Evolutionary conservation across 2,888 invertebrate genomes (phyloP).

Genomic region (Drosophila conformis): DNA sequence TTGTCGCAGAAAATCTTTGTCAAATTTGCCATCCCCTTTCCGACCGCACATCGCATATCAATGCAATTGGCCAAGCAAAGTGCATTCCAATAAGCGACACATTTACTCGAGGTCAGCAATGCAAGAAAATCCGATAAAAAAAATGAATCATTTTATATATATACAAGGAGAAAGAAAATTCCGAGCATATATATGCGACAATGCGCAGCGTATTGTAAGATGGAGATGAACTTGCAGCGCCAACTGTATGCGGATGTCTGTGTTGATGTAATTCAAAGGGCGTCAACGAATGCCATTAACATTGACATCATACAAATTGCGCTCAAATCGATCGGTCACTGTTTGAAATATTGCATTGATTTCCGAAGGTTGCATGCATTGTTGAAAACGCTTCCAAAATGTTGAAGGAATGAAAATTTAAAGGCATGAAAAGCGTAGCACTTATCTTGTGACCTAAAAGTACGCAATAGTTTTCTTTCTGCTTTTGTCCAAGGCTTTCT

Average conservation of each 20-base stretch:
- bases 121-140: not conserved
- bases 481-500: not conserved
- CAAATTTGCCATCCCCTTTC: slow-evolving; percentile 61
- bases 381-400: slow-evolving; percentile 21
- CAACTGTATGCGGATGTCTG: slow-evolving; percentile 20
- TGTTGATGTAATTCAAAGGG: slow-evolving; percentile 45
- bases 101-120: slow-evolving; percentile 37
- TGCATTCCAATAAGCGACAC: slow-evolving; percentile 65
- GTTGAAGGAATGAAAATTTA: slow-evolving; percentile 8
- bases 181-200: slow-evolving; percentile 20
- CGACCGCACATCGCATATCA: slow-evolving; percentile 64
- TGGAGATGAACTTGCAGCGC: slow-evolving; percentile 31
- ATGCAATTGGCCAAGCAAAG: slow-evolving; percentile 64
- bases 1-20: slow-evolving; percentile 63
- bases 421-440: not conserved
- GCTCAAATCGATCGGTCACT: slow-evolving; percentile 46
- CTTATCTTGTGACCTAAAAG: slow-evolving; percentile 21
- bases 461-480: slow-evolving; percentile 24
- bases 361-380: slow-evolving; percentile 2
- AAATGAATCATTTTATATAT: not conserved
- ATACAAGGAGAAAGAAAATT: not conserved
- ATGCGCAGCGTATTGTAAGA: slow-evolving; percentile 30
- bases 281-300: slow-evolving; percentile 56
- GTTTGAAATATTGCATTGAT: slow-evolving; percentile 44
- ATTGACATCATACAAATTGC: slow-evolving; percentile 60